phyloP scores from a whole-genome alignment of 2,113 vertebrate genomes.

The Tylochromis polylepis region DNA sequence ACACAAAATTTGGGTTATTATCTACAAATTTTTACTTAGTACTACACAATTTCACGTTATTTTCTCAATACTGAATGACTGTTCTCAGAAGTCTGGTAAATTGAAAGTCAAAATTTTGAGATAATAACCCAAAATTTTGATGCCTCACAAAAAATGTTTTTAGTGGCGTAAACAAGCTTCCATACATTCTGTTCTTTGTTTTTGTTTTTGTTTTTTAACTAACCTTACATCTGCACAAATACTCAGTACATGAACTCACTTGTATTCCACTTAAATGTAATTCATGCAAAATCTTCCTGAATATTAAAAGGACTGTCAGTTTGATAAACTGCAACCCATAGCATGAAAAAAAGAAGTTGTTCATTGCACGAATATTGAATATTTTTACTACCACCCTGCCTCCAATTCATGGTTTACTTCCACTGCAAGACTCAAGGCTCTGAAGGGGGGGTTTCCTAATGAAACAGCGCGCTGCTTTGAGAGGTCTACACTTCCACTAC shows the following conservation, averaged over 20 bases:
- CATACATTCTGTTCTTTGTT: neutral
- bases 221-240: neutral
- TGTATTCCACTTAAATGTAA: neutral
- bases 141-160: neutral
- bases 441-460: neutral
- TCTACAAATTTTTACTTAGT: neutral
- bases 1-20: no score
- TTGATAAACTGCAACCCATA: neutral
- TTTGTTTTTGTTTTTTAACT: neutral
- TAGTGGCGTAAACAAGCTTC: neutral
- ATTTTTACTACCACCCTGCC: neutral
- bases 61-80: neutral
- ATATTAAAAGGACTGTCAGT: neutral
- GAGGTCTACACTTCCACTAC: slow-evolving; percentile 31
- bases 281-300: neutral
- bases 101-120: neutral
- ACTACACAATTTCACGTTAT: neutral
- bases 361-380: neutral
- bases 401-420: neutral
- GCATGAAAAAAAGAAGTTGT: neutral
- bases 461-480: neutral
- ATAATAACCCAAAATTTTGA: neutral
- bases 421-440: neutral
- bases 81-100: neutral
- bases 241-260: neutral